A percentile compares a stretch with the other conserved stretches of the same genome.
Evolutionary conservation across 2,797 vertebrate species (phyloP).

Genomic region (Muscicapa comitata): DNA sequence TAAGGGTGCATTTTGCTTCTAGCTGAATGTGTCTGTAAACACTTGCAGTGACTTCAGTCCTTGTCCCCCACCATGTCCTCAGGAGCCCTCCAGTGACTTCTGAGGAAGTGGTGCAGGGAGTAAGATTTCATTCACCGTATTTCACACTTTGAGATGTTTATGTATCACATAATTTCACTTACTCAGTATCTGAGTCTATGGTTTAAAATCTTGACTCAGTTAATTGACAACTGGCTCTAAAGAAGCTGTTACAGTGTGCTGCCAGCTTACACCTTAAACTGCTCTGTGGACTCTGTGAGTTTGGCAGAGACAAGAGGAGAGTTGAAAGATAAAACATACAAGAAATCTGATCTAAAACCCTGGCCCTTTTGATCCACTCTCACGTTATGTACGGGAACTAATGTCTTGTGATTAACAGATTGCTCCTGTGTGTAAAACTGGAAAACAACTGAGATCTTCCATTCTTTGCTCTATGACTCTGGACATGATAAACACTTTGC

Average conservation of each 20-base stretch:
- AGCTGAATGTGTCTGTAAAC: not conserved
- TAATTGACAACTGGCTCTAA: not conserved
- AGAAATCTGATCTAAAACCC: not conserved
- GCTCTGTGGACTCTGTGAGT: not conserved
- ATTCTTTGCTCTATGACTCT: slow-evolving; percentile 8
- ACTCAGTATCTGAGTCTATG: not conserved
- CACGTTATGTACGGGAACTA: not conserved
- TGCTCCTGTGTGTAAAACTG: slow-evolving; percentile 26
- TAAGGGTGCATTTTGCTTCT: not conserved
- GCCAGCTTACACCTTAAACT: not conserved
- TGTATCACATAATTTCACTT: not conserved
- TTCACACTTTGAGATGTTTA: not conserved
- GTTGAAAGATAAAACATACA: not conserved
- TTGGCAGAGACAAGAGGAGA: not conserved
- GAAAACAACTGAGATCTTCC: slow-evolving; percentile 22
- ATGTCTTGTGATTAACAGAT: not conserved
- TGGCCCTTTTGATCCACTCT: not conserved
- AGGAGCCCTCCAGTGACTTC: not conserved
- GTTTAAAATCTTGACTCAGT: not conserved
- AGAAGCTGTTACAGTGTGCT: slow-evolving; percentile 33
- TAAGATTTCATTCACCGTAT: not conserved
- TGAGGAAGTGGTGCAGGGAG: not conserved
- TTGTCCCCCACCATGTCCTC: rapidly evolving
- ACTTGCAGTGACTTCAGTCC: not conserved
- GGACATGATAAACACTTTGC: slow-evolving; percentile 25